Conservation (phyloP, 2,113 vertebrate genomes). For the Climacteris rufus region DNA sequence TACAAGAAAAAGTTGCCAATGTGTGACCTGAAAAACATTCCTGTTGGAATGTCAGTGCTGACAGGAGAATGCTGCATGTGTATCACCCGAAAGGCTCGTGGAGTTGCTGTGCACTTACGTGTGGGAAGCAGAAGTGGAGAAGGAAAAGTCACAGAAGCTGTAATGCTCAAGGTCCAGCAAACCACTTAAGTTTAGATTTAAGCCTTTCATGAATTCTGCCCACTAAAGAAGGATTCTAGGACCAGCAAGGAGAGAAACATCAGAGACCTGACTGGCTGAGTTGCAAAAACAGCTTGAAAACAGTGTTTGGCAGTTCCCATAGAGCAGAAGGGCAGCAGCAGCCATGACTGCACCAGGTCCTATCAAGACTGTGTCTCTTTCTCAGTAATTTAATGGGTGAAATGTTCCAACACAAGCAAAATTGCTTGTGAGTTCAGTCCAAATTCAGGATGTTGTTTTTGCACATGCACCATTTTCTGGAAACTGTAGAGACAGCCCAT, state of each 20-base stretch:
- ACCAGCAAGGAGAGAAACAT: not conserved
- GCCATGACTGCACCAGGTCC: not conserved
- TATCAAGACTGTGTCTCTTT: not conserved
- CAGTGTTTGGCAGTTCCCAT: not conserved
- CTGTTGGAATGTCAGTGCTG: not conserved
- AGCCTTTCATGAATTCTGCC: not conserved
- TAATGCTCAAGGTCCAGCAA: not conserved
- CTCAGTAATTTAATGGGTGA: not conserved
- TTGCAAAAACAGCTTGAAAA: not conserved
- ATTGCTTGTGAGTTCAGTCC: not conserved
- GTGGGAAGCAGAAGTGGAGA: not conserved
- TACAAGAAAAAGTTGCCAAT: not conserved
- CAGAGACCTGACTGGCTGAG: not conserved
- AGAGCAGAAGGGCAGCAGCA: not conserved
- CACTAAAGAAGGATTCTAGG: not conserved
- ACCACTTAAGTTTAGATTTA: not conserved
- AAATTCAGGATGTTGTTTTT: not conserved
- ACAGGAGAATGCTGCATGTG: not conserved
- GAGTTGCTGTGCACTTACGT: not conserved
- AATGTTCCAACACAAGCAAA: not conserved
- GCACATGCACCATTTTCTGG: not conserved
- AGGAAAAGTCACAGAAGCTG: not conserved
- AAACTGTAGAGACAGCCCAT: not conserved
- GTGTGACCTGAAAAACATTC: rapidly evolving
- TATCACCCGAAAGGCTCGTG: not conserved